phyloP scores from a whole-genome alignment of 2,888 invertebrate genomes.

The Pterostichus madidus region DNA sequence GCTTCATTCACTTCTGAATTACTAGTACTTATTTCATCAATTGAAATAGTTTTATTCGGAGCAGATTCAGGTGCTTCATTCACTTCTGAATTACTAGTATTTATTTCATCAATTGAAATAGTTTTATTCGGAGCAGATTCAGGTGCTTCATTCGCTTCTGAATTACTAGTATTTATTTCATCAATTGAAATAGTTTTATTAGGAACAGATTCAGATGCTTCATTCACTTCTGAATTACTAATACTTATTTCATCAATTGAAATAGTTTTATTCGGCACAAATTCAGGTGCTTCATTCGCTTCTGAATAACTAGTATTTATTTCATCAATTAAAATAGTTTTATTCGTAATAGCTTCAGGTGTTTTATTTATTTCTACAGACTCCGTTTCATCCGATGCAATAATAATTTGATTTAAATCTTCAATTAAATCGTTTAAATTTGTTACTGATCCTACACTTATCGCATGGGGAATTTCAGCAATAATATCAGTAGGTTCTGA shows the following conservation, averaged over 20 bases:
- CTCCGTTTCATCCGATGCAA: too few species aligned
- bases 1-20: neutral
- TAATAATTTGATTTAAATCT: neutral
- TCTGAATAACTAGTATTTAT: too few species aligned
- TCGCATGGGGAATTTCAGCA: neutral
- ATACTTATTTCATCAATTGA: too few species aligned
- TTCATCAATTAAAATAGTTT: neutral
- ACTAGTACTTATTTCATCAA: too few species aligned
- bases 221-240: neutral
- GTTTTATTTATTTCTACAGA: neutral
- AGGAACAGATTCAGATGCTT: neutral
- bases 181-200: conserved; percentile 12
- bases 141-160: neutral
- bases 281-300: too few species aligned
- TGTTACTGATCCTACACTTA: conserved; percentile 1
- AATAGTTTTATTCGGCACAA: too few species aligned
- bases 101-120: too few species aligned
- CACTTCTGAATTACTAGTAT: too few species aligned
- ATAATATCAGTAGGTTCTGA: neutral
- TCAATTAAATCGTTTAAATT: neutral
- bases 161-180: conserved; percentile 10
- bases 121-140: too few species aligned
- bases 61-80: too few species aligned
- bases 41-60: too few species aligned
- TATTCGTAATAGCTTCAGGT: neutral